Percentiles rank a stretch among this genome's conserved stretches.
Evolutionary conservation across 1,140 invertebrate species (phyloP).

Genomic region (Lepeophtheirus salmonis): DNA sequence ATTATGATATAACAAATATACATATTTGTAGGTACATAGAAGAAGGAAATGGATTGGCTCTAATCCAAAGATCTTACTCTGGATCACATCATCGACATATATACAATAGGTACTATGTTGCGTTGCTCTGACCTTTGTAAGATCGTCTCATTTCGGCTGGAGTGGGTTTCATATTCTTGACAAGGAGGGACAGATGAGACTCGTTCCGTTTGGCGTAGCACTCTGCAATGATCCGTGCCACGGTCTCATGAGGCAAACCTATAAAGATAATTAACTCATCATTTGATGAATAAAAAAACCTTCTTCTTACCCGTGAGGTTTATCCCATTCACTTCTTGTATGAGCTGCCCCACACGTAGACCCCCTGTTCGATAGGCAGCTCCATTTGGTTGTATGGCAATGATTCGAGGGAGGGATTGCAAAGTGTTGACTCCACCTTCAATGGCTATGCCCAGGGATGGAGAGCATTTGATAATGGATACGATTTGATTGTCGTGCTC

Average conservation of each 20-base stretch:
- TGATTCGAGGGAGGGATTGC: slow-evolving; percentile 78
- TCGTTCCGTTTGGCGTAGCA: slow-evolving; percentile 66
- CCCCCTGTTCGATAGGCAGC: slow-evolving; percentile 76
- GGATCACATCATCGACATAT: no score
- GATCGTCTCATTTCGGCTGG: slow-evolving; percentile 41
- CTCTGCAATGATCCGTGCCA: slow-evolving; percentile 66
- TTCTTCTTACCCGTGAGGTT: slow-evolving; percentile 64
- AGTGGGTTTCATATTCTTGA: slow-evolving; percentile 65
- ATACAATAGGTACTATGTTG: no score
- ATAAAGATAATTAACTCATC: neutral
- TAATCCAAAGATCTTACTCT: no score
- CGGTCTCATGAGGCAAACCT: slow-evolving; percentile 48
- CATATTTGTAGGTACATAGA: no score
- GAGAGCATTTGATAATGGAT: slow-evolving; percentile 66
- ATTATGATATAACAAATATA: no score
- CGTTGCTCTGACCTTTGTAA: no score
- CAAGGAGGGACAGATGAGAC: slow-evolving; percentile 68
- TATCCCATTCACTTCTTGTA: slow-evolving; percentile 74
- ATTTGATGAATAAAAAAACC: slow-evolving; percentile 1
- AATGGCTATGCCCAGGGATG: slow-evolving; percentile 83
- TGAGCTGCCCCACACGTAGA: slow-evolving; percentile 75
- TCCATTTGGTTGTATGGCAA: slow-evolving; percentile 86
- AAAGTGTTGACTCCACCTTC: slow-evolving; percentile 87
- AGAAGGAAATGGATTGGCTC: no score
- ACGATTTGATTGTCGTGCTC: neutral